Evolutionary conservation across 2,888 invertebrate genomes (phyloP).

Genomic region (Ormyrus pomaceus): DNA sequence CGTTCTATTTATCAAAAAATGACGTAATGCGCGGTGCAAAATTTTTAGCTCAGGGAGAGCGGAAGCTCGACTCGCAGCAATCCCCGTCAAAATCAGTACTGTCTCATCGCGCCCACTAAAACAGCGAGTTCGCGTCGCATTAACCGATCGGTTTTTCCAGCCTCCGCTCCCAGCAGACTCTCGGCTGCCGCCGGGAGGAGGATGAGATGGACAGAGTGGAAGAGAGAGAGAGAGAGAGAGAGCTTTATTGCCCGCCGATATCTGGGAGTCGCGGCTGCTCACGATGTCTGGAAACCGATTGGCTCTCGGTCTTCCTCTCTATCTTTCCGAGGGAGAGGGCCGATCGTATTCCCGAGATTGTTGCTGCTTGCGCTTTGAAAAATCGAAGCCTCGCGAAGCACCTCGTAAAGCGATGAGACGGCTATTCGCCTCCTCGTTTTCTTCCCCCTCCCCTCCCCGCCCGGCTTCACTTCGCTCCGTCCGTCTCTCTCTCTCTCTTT

Average conservation of each 20-base stretch:
- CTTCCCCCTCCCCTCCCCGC: slow-evolving; percentile 3
- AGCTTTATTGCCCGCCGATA: slow-evolving; percentile 52
- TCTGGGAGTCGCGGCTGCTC: slow-evolving; percentile 30
- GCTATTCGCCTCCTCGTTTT: slow-evolving; percentile 52
- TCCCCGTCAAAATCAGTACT: neutral
- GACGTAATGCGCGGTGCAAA: no score
- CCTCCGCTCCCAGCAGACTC: neutral
- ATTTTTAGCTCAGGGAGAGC: no score
- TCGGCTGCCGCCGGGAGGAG: neutral
- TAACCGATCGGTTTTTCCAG: slow-evolving; percentile 16
- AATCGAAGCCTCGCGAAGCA: slow-evolving; percentile 58
- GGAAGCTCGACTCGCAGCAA: no score
- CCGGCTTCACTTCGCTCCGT: neutral
- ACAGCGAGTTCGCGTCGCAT: slow-evolving; percentile 13
- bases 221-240: slow-evolving; percentile 5
- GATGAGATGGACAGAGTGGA: slow-evolving; percentile 9
- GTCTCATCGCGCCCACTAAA: neutral
- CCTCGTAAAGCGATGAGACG: slow-evolving; percentile 58
- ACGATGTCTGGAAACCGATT: slow-evolving; percentile 42
- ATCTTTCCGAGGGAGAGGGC: slow-evolving; percentile 14
- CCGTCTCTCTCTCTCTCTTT: neutral
- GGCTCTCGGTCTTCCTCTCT: slow-evolving; percentile 27
- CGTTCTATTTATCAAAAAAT: no score
- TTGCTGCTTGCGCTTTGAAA: slow-evolving; percentile 55
- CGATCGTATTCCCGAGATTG: slow-evolving; percentile 55